Percentiles rank a stretch among this genome's conserved stretches.
Conservation (phyloP, 2,888 invertebrate species). For the Hypercompe scribonia region DNA sequence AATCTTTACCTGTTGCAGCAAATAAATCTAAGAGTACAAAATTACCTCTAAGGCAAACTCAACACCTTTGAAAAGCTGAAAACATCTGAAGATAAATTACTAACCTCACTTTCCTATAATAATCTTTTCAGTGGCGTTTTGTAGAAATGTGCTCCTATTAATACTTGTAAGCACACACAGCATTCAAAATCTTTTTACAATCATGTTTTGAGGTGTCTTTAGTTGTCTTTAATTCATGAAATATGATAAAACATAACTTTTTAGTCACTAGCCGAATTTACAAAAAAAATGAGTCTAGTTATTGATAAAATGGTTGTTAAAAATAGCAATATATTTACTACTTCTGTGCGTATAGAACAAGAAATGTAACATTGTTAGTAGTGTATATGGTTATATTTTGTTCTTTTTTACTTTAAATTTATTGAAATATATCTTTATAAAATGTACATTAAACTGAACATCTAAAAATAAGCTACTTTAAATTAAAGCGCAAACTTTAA, state of each 20-base stretch:
- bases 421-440: too few relatives aligned
- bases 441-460: background rate
- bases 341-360: too few relatives aligned
- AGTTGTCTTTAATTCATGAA: too few relatives aligned
- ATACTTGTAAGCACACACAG: background rate
- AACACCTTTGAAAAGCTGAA: background rate
- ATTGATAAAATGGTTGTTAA: too few relatives aligned
- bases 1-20: background rate
- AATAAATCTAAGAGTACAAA: background rate
- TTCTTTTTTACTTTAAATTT: too few relatives aligned
- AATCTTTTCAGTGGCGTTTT: background rate
- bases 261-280: too few relatives aligned
- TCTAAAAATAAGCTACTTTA: background rate
- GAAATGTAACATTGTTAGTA: too few relatives aligned
- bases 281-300: too few relatives aligned
- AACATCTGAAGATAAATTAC: background rate
- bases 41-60: background rate
- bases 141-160: background rate
- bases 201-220: background rate
- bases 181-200: background rate
- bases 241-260: too few relatives aligned
- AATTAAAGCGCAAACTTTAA: too few relatives aligned
- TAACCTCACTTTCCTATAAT: background rate
- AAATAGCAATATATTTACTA: too few relatives aligned
- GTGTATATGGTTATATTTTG: too few relatives aligned